These are phyloP conservation scores for Otis tarda DNA, from an alignment of 2,113 vertebrate genomes.

Conservation along the genomic window DNA sequence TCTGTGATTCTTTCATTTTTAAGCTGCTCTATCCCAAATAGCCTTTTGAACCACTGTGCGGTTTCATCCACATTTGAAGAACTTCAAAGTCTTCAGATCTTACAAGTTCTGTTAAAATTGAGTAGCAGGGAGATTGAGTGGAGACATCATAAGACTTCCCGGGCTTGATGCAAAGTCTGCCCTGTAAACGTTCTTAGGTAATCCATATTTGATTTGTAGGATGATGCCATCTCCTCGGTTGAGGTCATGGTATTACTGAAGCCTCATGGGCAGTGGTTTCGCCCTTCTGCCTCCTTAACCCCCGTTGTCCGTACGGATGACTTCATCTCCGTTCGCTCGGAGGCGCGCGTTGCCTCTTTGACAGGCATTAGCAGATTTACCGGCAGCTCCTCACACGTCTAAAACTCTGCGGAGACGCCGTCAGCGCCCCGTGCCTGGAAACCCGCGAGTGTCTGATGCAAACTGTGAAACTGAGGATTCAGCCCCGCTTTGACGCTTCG, in stretches of 20 bases:
- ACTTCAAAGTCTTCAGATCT: background rate
- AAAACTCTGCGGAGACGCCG: background rate
- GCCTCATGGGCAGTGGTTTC: rapidly evolving
- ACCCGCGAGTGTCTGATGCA: background rate
- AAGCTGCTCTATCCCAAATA: background rate
- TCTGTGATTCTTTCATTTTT: background rate
- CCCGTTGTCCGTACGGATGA: rapidly evolving
- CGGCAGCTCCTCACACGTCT: background rate
- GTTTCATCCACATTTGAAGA: background rate
- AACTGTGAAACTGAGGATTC: slow-evolving; percentile 5
- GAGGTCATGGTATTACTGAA: background rate
- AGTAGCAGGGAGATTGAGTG: background rate
- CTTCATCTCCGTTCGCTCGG: background rate
- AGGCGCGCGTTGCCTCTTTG: background rate
- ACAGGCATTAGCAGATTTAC: background rate
- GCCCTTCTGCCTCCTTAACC: rapidly evolving
- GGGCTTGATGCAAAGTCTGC: background rate
- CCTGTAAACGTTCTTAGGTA: background rate
- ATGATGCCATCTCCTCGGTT: rapidly evolving
- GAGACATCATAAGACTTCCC: background rate
- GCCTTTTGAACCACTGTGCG: background rate
- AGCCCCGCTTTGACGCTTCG: background rate
- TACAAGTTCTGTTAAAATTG: background rate
- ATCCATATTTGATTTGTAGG: background rate
- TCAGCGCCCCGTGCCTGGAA: background rate